Base-by-base conservation (phyloP, 2,888 invertebrate species). In the Aradus depressus region DNA sequence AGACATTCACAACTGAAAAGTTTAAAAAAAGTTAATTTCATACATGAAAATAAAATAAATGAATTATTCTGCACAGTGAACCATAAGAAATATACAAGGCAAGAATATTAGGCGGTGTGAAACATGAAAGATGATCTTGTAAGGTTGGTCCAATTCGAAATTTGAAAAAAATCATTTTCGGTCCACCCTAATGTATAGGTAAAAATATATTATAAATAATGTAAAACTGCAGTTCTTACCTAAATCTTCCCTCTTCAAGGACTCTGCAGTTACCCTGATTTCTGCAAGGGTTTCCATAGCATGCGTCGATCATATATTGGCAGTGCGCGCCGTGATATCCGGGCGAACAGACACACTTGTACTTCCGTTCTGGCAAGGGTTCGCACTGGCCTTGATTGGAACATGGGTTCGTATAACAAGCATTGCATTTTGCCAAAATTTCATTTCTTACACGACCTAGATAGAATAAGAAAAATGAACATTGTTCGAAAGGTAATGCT, bases 261-360 rank as follows among this genome's bases (percentile, higher is more conserved):
- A 96, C 85, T 61, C 84, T 84, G 70, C 98, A 98, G 43, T 81
- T 80, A 53, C 84, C 85, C 48, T 87, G 82, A 67, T 96, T 89
- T 54, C 87, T 77, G 68, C 98, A 98, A 1, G 98, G 98, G 66
- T 91, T 86, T 28, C 97, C 97, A 69, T 93, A 98, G 72, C 98
- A 98, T 52, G 97, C 97, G 70, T 98, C 97, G 63, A 98, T 96
- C 77, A 90, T 85, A 66, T 84, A 79, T 70, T 93, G 87, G 69
- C 98, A 98, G 62, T 84, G 79, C 66, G 84, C 81, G 38, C 98
- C 98, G 69, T 98, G 93, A 75, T 80, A 98, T 58, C 97, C 97
- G 18, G 92, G 85, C 43, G 90, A 80, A 71, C 97, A 98, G 55
- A 77, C 73, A 68, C 98, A 98, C 62, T 79, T 76, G 72, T 85